phyloP scores from a whole-genome alignment of 2,888 invertebrate genomes.

The Sesamia inferens region DNA sequence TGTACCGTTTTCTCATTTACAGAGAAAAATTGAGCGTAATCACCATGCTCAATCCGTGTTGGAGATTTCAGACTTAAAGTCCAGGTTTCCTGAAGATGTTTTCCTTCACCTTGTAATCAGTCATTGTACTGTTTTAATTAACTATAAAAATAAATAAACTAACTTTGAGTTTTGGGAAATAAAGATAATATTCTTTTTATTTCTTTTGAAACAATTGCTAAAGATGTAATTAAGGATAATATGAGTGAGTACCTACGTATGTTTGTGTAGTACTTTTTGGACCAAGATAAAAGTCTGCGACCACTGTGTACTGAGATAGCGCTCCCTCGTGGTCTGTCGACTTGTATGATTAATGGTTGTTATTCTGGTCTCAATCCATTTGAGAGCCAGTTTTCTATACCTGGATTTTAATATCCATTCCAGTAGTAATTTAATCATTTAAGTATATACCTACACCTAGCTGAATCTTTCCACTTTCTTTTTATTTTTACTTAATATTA shows the following conservation, averaged over 20 bases:
- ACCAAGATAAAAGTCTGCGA: not conserved
- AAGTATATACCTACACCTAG: too few relatives aligned
- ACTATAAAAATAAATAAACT: too few relatives aligned
- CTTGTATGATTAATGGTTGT: not conserved
- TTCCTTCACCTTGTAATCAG: too few relatives aligned
- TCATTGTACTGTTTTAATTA: too few relatives aligned
- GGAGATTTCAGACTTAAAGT: too few relatives aligned
- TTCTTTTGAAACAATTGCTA: not conserved
- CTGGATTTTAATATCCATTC: not conserved
- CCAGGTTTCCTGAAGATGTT: too few relatives aligned
- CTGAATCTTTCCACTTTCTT: not conserved
- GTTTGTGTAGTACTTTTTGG: not conserved
- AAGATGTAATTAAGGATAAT: not conserved
- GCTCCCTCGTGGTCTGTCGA: not conserved
- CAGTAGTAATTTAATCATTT: not conserved
- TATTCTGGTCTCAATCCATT: not conserved
- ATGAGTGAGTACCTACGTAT: too few relatives aligned
- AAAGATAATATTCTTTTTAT: too few relatives aligned
- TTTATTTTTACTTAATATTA: not conserved
- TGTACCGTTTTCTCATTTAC: too few relatives aligned
- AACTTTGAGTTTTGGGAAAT: too few relatives aligned
- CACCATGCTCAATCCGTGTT: too few relatives aligned
- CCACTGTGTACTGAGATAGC: not conserved
- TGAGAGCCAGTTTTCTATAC: not conserved
- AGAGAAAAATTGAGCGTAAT: too few relatives aligned